Evolutionary conservation across 2,888 invertebrate genomes (phyloP).

Genomic region (Anticlea derivata): DNA sequence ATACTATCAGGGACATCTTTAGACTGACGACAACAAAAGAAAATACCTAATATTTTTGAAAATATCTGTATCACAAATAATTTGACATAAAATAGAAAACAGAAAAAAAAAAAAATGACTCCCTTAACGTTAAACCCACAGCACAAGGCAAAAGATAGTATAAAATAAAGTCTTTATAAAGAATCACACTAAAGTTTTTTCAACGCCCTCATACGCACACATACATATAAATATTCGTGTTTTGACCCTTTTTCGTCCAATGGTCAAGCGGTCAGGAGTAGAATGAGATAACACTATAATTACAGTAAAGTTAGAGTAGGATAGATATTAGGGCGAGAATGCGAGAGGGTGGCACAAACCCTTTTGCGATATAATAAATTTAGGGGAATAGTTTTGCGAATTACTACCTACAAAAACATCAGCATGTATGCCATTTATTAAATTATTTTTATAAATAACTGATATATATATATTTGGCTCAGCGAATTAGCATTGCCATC

Average conservation of each 20-base stretch:
- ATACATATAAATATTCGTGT: neutral
- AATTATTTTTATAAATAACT: too few relatives aligned
- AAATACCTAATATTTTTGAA: too few relatives aligned
- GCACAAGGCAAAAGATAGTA: too few relatives aligned
- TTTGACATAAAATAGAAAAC: too few relatives aligned
- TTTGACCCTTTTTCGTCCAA: conserved; percentile 54
- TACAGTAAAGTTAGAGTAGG: conserved; percentile 32
- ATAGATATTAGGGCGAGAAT: neutral
- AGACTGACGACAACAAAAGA: too few relatives aligned
- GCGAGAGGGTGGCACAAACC: conserved; percentile 25
- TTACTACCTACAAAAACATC: conserved; percentile 4
- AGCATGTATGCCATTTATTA: neutral
- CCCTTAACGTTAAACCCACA: neutral
- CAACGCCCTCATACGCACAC: conserved; percentile 11
- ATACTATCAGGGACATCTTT: too few relatives aligned
- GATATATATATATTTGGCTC: too few relatives aligned
- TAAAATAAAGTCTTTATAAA: too few relatives aligned
- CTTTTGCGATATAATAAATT: conserved; percentile 14
- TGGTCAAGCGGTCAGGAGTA: conserved; percentile 73
- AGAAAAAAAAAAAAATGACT: too few relatives aligned
- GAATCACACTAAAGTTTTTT: too few relatives aligned
- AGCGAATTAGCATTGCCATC: too few relatives aligned
- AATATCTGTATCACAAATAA: too few relatives aligned
- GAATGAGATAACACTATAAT: conserved; percentile 46
- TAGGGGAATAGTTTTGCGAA: conserved; percentile 18